phyloP scores from a whole-genome alignment of 2,888 invertebrate genomes.

The Macrophya annulata region DNA sequence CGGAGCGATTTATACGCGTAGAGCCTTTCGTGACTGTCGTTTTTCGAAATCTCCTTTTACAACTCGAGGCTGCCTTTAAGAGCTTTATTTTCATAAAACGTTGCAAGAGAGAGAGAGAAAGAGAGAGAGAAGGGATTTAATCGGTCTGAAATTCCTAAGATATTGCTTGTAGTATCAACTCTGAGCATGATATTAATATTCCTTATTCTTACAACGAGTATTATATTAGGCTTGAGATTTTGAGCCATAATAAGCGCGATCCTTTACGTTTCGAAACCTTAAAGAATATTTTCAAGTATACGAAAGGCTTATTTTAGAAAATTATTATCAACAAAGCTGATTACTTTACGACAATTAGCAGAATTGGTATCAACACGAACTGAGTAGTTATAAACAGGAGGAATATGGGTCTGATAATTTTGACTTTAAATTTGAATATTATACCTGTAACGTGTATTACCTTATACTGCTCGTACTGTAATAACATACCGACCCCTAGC shows the following conservation, averaged over 20 bases:
- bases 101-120: background rate
- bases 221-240: conserved; percentile 22
- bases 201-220: background rate
- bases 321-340: background rate
- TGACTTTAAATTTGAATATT: background rate
- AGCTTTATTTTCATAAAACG: conserved; percentile 49
- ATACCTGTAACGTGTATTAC: background rate
- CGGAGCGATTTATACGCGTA: background rate
- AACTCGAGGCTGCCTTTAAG: conserved; percentile 14
- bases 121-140: conserved; percentile 26
- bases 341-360: background rate
- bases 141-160: conserved; percentile 44
- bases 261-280: background rate
- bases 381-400: conserved; percentile 9
- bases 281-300: background rate
- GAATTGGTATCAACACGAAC: background rate
- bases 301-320: background rate
- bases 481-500: conserved; percentile 13
- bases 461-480: background rate
- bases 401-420: background rate
- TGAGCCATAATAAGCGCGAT: background rate
- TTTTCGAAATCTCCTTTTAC: conserved; percentile 30
- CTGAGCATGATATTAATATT: conserved; percentile 45
- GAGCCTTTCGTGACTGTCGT: conserved; percentile 10
- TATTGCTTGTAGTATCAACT: conserved; percentile 29